These are phyloP conservation scores for Marasmarcha lunaedactyla DNA, from an alignment of 2,888 invertebrate species.

Conservation along the genomic window DNA sequence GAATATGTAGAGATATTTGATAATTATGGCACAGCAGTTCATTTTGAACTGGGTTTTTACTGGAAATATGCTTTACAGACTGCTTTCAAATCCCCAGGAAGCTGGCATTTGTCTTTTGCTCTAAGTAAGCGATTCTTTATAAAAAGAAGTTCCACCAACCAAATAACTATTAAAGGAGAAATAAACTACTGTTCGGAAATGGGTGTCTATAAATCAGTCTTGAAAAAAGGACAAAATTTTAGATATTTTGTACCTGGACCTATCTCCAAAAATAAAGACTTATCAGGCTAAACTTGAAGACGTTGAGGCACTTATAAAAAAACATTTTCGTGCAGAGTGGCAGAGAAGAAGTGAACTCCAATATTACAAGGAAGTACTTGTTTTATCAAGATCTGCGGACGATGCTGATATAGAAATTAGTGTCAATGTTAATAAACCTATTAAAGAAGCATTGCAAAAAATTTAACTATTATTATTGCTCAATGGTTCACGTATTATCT, in stretches of 20 bases:
- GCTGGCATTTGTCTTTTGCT: slow-evolving; percentile 4
- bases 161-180: slow-evolving; percentile 5
- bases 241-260: slow-evolving; percentile 4
- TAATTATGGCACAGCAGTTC: slow-evolving; percentile 4
- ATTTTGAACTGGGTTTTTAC: slow-evolving; percentile 4
- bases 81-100: slow-evolving; percentile 2
- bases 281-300: slow-evolving; percentile 4
- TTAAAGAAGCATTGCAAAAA: too few species aligned
- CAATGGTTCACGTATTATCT: too few species aligned
- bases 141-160: slow-evolving; percentile 3
- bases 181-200: slow-evolving; percentile 5
- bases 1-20: slow-evolving; percentile 3
- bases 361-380: too few species aligned
- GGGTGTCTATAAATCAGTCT: slow-evolving; percentile 3
- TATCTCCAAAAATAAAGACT: slow-evolving; percentile 3
- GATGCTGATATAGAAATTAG: too few species aligned
- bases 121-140: slow-evolving; percentile 6
- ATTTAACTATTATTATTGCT: too few species aligned
- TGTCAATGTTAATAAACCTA: too few species aligned
- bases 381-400: too few species aligned
- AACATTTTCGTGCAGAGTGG: too few species aligned
- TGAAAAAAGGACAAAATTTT: slow-evolving; percentile 4
- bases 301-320: not conserved
- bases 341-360: too few species aligned
- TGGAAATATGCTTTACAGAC: slow-evolving; percentile 1